Evolutionary conservation across 2,113 vertebrate species (phyloP).

Genomic region (Misgurnus mizolepis): DNA sequence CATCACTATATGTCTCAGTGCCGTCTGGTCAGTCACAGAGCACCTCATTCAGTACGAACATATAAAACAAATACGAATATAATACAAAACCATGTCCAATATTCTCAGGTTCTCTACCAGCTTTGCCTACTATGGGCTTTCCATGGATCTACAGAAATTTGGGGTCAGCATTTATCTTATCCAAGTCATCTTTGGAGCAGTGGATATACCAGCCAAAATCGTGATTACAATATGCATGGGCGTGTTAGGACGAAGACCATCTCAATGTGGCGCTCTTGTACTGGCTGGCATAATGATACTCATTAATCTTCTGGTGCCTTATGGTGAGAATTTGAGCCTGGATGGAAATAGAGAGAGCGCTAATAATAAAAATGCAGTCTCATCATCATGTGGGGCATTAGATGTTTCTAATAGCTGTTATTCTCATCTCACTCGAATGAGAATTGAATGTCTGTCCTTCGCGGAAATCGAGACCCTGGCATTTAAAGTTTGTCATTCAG

Average conservation of each 20-base stretch:
- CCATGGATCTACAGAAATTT: conserved; percentile 82
- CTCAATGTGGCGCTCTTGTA: conserved; percentile 67
- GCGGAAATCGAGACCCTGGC: not conserved
- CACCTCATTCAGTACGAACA: too few species aligned
- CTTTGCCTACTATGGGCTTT: conserved; percentile 78
- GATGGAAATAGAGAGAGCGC: not conserved
- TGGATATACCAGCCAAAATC: conserved; percentile 80
- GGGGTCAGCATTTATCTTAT: conserved; percentile 79
- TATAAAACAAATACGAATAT: not conserved
- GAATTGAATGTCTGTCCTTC: not conserved
- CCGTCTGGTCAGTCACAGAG: conserved; percentile 71
- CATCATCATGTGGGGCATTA: not conserved
- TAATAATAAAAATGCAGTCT: conserved; percentile 2
- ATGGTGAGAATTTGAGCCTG: conserved; percentile 64
- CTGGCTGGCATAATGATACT: conserved; percentile 72
- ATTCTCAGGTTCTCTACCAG: conserved; percentile 73
- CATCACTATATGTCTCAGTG: conserved; percentile 71
- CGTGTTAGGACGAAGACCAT: conserved; percentile 66
- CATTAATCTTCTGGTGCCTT: conserved; percentile 76
- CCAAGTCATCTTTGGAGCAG: conserved; percentile 77
- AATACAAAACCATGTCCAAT: not conserved
- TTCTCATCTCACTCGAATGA: not conserved
- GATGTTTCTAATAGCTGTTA: conserved; percentile 6
- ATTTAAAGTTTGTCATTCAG: conserved; percentile 4
- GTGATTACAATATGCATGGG: conserved; percentile 69